These are phyloP conservation scores for Poeciliopsis paucimaculata DNA, from an alignment of 2,797 vertebrate genomes.

Conservation along the genomic window DNA sequence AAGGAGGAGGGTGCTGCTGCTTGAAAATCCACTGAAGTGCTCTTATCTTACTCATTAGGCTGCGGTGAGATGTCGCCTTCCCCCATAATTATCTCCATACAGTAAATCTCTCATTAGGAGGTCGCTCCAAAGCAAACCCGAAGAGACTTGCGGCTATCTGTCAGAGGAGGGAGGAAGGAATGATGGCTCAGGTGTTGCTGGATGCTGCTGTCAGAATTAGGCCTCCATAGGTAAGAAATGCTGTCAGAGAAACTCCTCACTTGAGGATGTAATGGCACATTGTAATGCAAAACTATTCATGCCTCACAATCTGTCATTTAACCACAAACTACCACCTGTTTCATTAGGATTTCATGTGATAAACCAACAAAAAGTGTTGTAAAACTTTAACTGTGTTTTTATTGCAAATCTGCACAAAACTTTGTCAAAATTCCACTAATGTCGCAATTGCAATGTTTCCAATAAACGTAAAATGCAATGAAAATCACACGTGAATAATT, in stretches of 20 bases:
- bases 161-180: conserved; percentile 20
- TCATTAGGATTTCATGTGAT: background rate
- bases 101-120: conserved; percentile 75
- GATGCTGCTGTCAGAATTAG: conserved; percentile 34
- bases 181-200: conserved; percentile 39
- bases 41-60: conserved; percentile 78
- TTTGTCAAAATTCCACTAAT: too few relatives aligned
- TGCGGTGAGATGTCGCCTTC: conserved; percentile 58
- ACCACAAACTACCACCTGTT: background rate
- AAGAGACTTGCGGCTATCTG: conserved; percentile 45
- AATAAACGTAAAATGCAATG: too few relatives aligned
- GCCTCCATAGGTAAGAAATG: background rate
- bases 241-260: background rate
- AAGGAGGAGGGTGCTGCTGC: conserved; percentile 38
- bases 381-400: too few relatives aligned
- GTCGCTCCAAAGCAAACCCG: conserved; percentile 56
- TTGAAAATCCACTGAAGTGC: conserved; percentile 61
- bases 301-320: background rate
- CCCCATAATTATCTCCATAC: conserved; percentile 73
- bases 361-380: background rate
- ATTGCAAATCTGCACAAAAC: too few relatives aligned
- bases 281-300: background rate
- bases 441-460: too few relatives aligned
- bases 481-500: too few relatives aligned
- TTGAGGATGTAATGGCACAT: background rate